Evolutionary conservation across 2,113 vertebrate genomes (phyloP).

Genomic region (Pholis gunnellus): DNA sequence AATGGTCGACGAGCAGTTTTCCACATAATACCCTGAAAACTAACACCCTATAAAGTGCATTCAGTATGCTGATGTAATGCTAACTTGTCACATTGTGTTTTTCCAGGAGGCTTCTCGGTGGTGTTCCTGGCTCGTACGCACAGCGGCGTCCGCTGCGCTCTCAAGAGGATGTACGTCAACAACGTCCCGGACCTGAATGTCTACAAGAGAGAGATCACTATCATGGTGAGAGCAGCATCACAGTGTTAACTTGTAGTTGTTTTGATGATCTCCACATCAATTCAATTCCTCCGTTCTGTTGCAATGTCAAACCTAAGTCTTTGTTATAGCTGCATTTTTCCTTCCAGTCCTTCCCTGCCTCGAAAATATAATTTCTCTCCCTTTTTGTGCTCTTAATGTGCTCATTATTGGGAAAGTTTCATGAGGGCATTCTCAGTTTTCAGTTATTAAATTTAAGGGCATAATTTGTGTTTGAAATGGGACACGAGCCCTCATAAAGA

Average conservation of each 20-base stretch:
- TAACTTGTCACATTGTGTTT: background rate
- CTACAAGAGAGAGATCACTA: slow-evolving; percentile 96
- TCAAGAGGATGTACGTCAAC: slow-evolving; percentile 98
- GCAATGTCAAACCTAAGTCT: background rate
- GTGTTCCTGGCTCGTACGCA: slow-evolving; percentile 95
- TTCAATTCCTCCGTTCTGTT: background rate
- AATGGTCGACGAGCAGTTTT: background rate
- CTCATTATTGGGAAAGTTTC: background rate
- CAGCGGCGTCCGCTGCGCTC: slow-evolving; percentile 90
- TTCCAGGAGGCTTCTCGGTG: slow-evolving; percentile 94
- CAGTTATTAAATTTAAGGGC: slow-evolving; percentile 10
- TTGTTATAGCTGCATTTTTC: background rate
- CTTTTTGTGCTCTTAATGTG: background rate
- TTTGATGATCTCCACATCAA: background rate
- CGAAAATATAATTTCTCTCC: background rate
- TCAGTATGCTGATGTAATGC: background rate
- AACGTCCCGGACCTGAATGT: slow-evolving; percentile 92
- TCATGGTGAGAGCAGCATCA: slow-evolving; percentile 89
- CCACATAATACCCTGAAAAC: background rate
- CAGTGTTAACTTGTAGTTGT: background rate
- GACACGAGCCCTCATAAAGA: background rate
- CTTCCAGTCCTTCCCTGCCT: background rate
- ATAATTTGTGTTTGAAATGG: slow-evolving; percentile 13
- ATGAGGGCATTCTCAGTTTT: background rate
- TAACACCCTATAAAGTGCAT: background rate